A percentile compares a stretch with the other conserved stretches of the same genome.
phyloP scores from a whole-genome alignment of 2,888 invertebrate genomes.

The Xanthia togata region DNA sequence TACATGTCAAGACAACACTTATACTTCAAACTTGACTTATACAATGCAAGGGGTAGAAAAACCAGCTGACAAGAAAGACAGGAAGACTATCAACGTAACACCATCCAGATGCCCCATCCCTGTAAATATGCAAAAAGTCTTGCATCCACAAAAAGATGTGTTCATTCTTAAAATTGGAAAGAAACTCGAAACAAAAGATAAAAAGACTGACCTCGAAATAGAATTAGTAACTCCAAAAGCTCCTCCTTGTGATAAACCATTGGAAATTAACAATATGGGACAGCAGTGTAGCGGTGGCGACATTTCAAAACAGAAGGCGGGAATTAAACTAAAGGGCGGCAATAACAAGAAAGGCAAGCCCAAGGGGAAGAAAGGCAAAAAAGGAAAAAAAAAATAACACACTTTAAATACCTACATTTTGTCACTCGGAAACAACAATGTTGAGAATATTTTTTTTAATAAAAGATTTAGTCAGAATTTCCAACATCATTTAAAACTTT shows the following conservation, averaged over 20 bases:
- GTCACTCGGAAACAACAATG: slow-evolving; percentile 6
- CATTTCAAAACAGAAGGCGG: slow-evolving; percentile 58
- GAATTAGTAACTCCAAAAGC: slow-evolving; percentile 86
- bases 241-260: slow-evolving; percentile 67
- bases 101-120: slow-evolving; percentile 85
- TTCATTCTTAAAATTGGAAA: slow-evolving; percentile 88
- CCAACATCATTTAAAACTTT: slow-evolving; percentile 1
- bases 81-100: slow-evolving; percentile 82
- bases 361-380: slow-evolving; percentile 56
- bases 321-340: slow-evolving; percentile 61
- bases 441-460: slow-evolving; percentile 11
- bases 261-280: slow-evolving; percentile 71
- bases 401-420: background rate
- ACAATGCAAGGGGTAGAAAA: slow-evolving; percentile 78
- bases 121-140: slow-evolving; percentile 82
- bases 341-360: slow-evolving; percentile 55
- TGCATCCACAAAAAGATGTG: slow-evolving; percentile 84
- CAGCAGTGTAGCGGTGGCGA: slow-evolving; percentile 78
- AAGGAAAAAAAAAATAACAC: slow-evolving; percentile 60
- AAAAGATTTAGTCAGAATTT: slow-evolving; percentile 18
- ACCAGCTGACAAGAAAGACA: slow-evolving; percentile 75
- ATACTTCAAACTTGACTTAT: slow-evolving; percentile 83
- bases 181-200: slow-evolving; percentile 85
- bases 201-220: slow-evolving; percentile 87
- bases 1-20: slow-evolving; percentile 73